These are phyloP conservation scores for Rhagium mordax DNA, from an alignment of 2,888 invertebrate species.

Conservation along the genomic window DNA sequence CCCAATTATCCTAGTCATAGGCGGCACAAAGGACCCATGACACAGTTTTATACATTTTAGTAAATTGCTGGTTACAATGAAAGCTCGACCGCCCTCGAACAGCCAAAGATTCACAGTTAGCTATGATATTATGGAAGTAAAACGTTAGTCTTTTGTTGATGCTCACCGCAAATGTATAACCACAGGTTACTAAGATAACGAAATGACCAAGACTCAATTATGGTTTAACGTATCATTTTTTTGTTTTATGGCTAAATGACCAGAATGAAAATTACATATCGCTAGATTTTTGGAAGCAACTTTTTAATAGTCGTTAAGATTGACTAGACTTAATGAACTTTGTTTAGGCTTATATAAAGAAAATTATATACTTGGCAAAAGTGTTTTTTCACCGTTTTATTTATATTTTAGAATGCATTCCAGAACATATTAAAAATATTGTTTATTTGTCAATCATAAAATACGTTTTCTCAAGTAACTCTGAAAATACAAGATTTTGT, in stretches of 20 bases:
- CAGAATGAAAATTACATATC: slow-evolving; percentile 46
- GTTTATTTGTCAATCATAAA: no score
- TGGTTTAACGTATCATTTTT: slow-evolving; percentile 28
- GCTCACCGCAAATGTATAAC: slow-evolving; percentile 52
- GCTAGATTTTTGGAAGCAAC: slow-evolving; percentile 28
- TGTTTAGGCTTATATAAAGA: not conserved
- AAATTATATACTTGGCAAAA: no score
- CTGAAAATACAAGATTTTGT: no score
- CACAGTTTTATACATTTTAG: slow-evolving; percentile 64
- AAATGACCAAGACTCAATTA: slow-evolving; percentile 51
- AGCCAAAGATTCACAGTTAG: slow-evolving; percentile 50
- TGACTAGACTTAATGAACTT: not conserved
- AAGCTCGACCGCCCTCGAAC: slow-evolving; percentile 57
- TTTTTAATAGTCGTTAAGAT: slow-evolving; percentile 32
- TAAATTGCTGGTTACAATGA: slow-evolving; percentile 62
- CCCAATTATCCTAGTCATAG: slow-evolving; percentile 58
- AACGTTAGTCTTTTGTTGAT: slow-evolving; percentile 44
- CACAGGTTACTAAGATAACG: slow-evolving; percentile 50
- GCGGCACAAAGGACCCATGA: slow-evolving; percentile 53
- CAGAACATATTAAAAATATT: no score
- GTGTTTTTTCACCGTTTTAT: no score
- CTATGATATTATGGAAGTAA: slow-evolving; percentile 44
- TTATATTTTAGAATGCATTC: no score
- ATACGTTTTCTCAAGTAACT: no score
- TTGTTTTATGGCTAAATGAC: slow-evolving; percentile 42